Base-by-base conservation (phyloP, 2,113 vertebrate genomes). In the Vanacampus margaritifer region DNA sequence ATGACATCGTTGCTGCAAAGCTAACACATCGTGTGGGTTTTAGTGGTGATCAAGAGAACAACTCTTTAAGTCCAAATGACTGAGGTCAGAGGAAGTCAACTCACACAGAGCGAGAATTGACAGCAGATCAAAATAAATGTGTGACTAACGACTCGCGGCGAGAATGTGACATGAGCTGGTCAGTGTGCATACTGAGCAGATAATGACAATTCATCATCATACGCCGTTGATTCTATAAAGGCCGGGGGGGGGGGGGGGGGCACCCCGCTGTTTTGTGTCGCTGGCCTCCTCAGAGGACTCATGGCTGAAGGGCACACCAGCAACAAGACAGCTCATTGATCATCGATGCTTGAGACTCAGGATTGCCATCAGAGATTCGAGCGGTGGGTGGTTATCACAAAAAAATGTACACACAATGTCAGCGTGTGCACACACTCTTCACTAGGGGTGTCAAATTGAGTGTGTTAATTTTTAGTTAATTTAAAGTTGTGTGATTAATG, bases 271-370 rank as follows among this genome's bases (percentile, higher is more conserved):
- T 51, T 51, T 21, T 24, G 50, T 24, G n/a, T 21, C 50, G 50
- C 50, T 24, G 3, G 50, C 2, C 10, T 53, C 53, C 24, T 56
- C 53, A 7, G 24, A 56, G 53, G 24, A 56, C 53, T 69, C 73
- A 62, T 70, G 48, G 67, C 68, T 79, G 79, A 87, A 87, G 82
- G 86, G 81, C 84, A 62, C 37, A 0, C 65, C 59, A 59, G 5
- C 35, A 78, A 80, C 68, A 71, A 77, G 65, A 74, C 54, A 21
- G 39, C 67, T 69, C 83, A 84, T 83, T 84, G 81, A 89, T 69
- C 82, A 85, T 85, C 84, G 83, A 69, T 4, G 77, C 67, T 74
- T 79, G 82, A 73, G 80, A 89, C 81, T 85, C 26, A n/a, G 79
- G 86, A 81, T 86, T 84, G 79, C 76, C 86, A 87, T 89, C 84